Evolutionary conservation across 2,888 invertebrate genomes (phyloP), one percentile per base, ranked within the genome.

Genomic region (Patella pellucida): DNA sequence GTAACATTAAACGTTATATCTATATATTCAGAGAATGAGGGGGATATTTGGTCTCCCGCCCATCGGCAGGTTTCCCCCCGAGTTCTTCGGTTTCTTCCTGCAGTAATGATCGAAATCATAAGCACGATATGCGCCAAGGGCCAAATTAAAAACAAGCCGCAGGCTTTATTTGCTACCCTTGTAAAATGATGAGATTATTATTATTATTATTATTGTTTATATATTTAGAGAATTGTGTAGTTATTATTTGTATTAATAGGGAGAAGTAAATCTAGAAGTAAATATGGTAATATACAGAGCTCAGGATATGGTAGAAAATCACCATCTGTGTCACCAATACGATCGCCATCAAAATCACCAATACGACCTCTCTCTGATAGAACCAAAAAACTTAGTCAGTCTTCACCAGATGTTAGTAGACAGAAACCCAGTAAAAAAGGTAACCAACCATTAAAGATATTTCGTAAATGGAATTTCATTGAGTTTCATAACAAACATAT

Each of bases 301-400:
- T 88, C 88, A 31, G 88, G 88, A 0, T 88, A 88, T 80, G 87
- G 87, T 16, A 76, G 41, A 71, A 67, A 73, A 31, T 76, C 78
- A 12, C 54, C 78, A 12, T 69, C 73, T 3, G 74, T 70, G 16
- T 78, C 79, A 4, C 73, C 79, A n/a, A 76, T 76, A 23, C 79
- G 73, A 54, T 51, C 69, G 2, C 71, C 74, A 67, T 70, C 75
- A 71, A 80, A 67, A 70, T 76, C 74, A 52, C 76, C 75, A 56
- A 74, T 69, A 62, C 77, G 67, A 71, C 74, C 76, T 41, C 75
- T 78, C n/a, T 68, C 77, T n/a, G 71, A 69, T 15, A 72, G 52
- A 74, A 68, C 69, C 16, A 68, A 51, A 67, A 78, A 69, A 68
- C 68, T 73, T 70, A 78, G 72, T 1, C 85, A 85, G 85, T 85